Base-by-base conservation (phyloP, 2,888 invertebrate genomes). In the Stegana nigrithorax region DNA sequence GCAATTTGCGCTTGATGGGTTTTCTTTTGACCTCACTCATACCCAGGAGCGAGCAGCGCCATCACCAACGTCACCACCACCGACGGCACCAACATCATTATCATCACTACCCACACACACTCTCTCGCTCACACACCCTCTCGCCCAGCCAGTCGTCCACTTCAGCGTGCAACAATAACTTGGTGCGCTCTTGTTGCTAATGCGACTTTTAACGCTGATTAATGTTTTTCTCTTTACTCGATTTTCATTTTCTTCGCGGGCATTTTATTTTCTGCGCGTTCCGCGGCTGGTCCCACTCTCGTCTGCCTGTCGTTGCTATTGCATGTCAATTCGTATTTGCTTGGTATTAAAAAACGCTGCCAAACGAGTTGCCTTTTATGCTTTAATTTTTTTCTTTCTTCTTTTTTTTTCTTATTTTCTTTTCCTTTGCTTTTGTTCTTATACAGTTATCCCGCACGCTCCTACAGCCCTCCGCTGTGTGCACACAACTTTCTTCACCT, bases 181-280 rank as follows among this genome's bases (percentile, higher is more conserved):
- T 39, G 14, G 39, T 39, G 39, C 39, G 23, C 45, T 23, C 19
- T 73, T 73, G 67, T 70, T 71, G 73, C 73, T 73, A 78, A 78
- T 78, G 79, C 77, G 75, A 76, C 75, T 78, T 76, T 76, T 78
- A 76, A 78, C 75, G 79, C 75, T 78, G 79, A 76, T 76, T 76
- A 76, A 75, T 75, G 75, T 66, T 73, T 69, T 69, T 64, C 64
- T 68, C 51, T 39, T 27, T 32, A 19, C 42, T 39, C n/a, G 19
- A 7, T 57, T 69, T 62, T 60, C 50, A 51, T 53, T 60, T 45
- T 59, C 26, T 62, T 58, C 36, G 60, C 56, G 57, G 59, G 55
- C 47, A 45, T 62, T 60, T 62, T 55, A 65, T 57, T 53, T 66
- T 71, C 65, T 59, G 39, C 17, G 14, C n/a, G 39, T 61, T n/a